Percentiles rank a stretch among this genome's conserved stretches.
These are phyloP conservation scores for Meteorus cinctellus DNA, from an alignment of 2,888 invertebrate species.

Conservation along the genomic window DNA sequence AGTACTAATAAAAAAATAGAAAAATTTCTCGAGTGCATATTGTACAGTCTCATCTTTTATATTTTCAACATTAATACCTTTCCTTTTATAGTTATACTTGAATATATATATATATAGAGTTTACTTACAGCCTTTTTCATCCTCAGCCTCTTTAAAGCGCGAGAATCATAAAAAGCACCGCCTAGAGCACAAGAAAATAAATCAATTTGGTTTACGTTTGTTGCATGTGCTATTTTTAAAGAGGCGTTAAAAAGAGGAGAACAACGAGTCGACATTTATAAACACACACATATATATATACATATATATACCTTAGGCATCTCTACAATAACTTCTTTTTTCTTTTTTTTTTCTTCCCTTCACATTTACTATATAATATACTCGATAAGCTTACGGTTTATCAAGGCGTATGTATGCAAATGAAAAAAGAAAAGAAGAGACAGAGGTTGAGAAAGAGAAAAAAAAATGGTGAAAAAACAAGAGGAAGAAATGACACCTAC, in stretches of 20 bases:
- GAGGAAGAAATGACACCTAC: not conserved
- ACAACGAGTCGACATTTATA: not conserved
- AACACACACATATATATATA: not conserved
- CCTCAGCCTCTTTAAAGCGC: not conserved
- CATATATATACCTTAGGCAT: not conserved
- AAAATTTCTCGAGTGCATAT: not conserved
- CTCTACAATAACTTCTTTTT: not conserved
- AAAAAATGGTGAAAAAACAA: not conserved
- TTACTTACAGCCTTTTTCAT: constrained; percentile 6
- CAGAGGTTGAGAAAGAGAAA: not conserved
- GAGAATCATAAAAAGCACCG: constrained; percentile 25
- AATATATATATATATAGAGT: not conserved
- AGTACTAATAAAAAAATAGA: not conserved
- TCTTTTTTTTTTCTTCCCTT: not conserved
- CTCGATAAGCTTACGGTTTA: constrained; percentile 1
- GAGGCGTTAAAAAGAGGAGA: constrained; percentile 22
- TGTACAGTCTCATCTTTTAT: not conserved
- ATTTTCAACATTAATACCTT: not conserved
- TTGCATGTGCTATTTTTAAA: constrained; percentile 52
- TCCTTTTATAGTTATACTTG: not conserved
- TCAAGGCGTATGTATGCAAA: not conserved
- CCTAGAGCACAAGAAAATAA: constrained; percentile 39
- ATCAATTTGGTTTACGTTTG: constrained; percentile 51
- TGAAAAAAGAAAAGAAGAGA: not conserved
- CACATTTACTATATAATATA: not conserved